Base-by-base conservation (phyloP, 2,888 invertebrate species). In the Aporophyla nigra region DNA sequence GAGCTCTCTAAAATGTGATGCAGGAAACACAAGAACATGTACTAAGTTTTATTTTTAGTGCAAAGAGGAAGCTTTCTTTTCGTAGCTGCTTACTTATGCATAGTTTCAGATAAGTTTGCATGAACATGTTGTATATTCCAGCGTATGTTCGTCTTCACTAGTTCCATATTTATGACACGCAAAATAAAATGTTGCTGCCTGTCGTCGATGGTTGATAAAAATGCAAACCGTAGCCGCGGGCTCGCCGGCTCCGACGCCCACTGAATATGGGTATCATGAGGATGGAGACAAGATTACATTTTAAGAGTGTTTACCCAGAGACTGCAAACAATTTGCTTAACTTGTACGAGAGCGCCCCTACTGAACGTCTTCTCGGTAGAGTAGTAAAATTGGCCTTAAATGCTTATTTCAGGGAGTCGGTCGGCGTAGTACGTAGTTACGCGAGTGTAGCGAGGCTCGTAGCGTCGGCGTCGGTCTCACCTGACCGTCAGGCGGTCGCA, bases 111-210 rank as follows among this genome's bases (percentile, higher is more conserved):
- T 95, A 96, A 95, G 94, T 95, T 95, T 95, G 93, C 94, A 95
- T 94, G 92, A 93, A 93, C 94, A 95, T 94, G 90, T 92, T 92
- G 91, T 93, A 91, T 93, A 92, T 93, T 90, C 91, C 91, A 90
- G 91, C 92, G 91, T 94, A 93, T 93, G 93, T 93, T 93, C 92
- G 90, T 92, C 92, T 92, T 91, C 91, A 92, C 92, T 89, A 92
- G 94, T 93, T 96, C 92, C 94, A 96, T 96, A 96, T 96, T 96
- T 96, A 96, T 96, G 93, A 92, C 95, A 95, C 94, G 95, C 94
- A 95, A 94, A 95, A 95, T 95, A 96, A 96, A 96, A 95, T 95
- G 95, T 94, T 89, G 93, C 93, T 93, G 92, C 92, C 91, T 93
- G 93, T 94, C 94, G 92, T 92, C 94, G 93, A 93, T 93, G 92